Conservation (phyloP, 2,113 vertebrate genomes). For the Nothobranchius furzeri region DNA sequence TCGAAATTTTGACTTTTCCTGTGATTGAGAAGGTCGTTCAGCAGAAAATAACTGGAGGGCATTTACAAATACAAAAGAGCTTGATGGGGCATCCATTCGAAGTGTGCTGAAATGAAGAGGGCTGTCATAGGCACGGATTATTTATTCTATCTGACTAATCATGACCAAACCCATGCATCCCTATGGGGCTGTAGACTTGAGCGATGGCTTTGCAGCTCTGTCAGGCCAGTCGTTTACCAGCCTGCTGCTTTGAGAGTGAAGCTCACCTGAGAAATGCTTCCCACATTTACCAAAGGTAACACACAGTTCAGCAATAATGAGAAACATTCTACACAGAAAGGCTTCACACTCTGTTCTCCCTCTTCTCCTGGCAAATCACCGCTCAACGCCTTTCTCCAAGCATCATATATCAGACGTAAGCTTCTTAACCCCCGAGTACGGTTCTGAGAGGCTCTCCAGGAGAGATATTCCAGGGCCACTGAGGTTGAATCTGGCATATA, state of each 20-base stretch:
- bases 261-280: slow-evolving; percentile 52
- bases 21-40: slow-evolving; percentile 68
- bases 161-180: slow-evolving; percentile 46
- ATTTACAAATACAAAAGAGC: slow-evolving; percentile 56
- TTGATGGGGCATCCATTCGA: slow-evolving; percentile 46
- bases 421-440: slow-evolving; percentile 74
- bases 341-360: slow-evolving; percentile 22
- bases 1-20: slow-evolving; percentile 59
- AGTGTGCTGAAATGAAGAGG: slow-evolving; percentile 27
- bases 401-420: slow-evolving; percentile 66
- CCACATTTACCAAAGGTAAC: slow-evolving; percentile 74
- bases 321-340: slow-evolving; percentile 53
- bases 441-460: slow-evolving; percentile 57
- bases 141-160: slow-evolving; percentile 67
- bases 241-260: slow-evolving; percentile 43
- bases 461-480: slow-evolving; percentile 54
- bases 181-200: slow-evolving; percentile 58
- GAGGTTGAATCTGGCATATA: slow-evolving; percentile 58
- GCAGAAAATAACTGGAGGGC: slow-evolving; percentile 63
- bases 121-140: slow-evolving; percentile 48
- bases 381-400: slow-evolving; percentile 59
- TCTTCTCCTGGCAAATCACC: slow-evolving; percentile 51
- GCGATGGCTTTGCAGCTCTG: slow-evolving; percentile 37
- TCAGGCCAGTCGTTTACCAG: slow-evolving; percentile 48
- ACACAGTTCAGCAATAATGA: slow-evolving; percentile 71